Evolutionary conservation across 2,797 vertebrate genomes (phyloP), one percentile per base, ranked within the genome.

Genomic region (Discoglossus pictus): DNA sequence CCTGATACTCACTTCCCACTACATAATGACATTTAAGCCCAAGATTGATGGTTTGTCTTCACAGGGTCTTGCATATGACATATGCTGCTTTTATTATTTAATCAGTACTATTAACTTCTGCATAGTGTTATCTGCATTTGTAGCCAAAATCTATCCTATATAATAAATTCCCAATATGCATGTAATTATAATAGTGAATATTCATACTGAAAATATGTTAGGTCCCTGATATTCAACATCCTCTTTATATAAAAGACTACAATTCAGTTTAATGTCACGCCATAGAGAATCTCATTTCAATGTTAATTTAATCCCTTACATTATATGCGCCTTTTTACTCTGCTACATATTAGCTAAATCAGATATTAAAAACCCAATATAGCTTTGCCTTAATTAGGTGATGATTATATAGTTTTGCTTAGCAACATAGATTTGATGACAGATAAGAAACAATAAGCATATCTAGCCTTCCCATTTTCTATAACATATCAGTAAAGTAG

Each of bases 41-140:
- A 77, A 83, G 82, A 84, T 85, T 82, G 84, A 83, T 82, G 79
- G 79, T 80, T 82, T 73, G 59, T 81, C 61, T 52, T 80, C 76
- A 76, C 80, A 65, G 65, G 64, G 58, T 83, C 79, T 80, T 43
- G 79, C 82, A 50, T 25, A 25, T 50, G 46, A 25, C 23, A 50
- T n/a, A 12, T 25, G 46, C 46, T 50, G 5, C 21, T 25, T 50
- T 16, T 2, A 23, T 50, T 25, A 50, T 50, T 50, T 50, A n/a
- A 10, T 8, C 8, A 12, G 16, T 16, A 10, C 13, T 24, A 4
- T 42, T 31, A 25, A 17, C 12, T 58, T 27, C 39, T 40, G 10
- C 12, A 16, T 16, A 13, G 31, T 27, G 23, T 12, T 27, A 43
- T 43, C 23, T 40, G 17, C 17, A 43, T 42, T 16, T 17, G 13